phyloP scores from a whole-genome alignment of 2,888 invertebrate genomes.

The Thalpophila matura region DNA sequence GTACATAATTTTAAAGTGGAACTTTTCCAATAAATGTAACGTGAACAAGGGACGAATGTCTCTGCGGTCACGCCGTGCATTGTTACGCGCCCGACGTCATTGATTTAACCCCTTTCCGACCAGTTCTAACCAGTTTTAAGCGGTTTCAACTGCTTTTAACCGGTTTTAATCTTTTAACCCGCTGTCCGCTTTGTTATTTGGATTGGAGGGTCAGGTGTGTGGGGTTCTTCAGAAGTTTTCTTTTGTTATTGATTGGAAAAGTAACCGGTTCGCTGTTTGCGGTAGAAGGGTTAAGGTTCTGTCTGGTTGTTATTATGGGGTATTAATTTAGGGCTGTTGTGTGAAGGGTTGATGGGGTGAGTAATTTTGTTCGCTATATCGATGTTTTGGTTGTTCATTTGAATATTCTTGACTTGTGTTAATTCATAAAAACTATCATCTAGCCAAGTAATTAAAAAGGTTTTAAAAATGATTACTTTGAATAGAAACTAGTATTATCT shows the following conservation, averaged over 20 bases:
- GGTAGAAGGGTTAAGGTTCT: conserved; percentile 55
- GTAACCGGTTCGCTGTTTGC: conserved; percentile 58
- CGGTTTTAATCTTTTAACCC: conserved; percentile 78
- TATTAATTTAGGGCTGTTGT: conserved; percentile 39
- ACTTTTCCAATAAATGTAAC: conserved; percentile 89
- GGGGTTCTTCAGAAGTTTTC: conserved; percentile 61
- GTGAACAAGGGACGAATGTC: conserved; percentile 76
- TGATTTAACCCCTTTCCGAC: conserved; percentile 69
- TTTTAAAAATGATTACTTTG: not conserved
- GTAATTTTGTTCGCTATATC: conserved; percentile 34
- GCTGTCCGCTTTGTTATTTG: conserved; percentile 62
- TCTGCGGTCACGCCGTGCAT: conserved; percentile 80
- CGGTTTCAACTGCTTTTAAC: conserved; percentile 63
- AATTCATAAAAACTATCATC: too few species aligned
- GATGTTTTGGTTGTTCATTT: conserved; percentile 8
- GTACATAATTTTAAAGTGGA: conserved; percentile 70
- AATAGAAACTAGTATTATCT: too few species aligned
- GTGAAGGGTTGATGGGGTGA: conserved; percentile 22
- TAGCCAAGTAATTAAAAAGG: not conserved
- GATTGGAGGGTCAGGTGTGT: conserved; percentile 66
- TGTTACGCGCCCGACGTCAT: conserved; percentile 77
- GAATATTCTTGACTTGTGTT: not conserved
- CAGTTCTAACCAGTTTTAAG: conserved; percentile 61
- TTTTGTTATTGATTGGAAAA: conserved; percentile 66
- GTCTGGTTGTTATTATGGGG: conserved; percentile 50